Percentiles rank a stretch among this genome's conserved stretches.
phyloP scores from a whole-genome alignment of 2,113 vertebrate genomes.

The Patagioenas fasciata region DNA sequence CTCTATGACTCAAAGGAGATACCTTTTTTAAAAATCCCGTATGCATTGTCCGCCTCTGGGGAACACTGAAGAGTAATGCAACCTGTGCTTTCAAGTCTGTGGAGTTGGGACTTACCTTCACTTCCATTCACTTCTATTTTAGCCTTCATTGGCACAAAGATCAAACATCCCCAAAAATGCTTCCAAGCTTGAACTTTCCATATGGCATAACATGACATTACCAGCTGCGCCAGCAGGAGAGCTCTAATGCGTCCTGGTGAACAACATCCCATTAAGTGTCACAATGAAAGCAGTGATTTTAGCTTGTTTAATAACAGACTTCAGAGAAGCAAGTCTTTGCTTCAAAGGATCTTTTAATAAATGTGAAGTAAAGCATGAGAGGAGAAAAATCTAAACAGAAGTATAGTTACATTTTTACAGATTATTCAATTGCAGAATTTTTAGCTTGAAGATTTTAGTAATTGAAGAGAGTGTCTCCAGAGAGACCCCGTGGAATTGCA shows the following conservation, averaged over 20 bases:
- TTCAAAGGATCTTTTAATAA: conserved; percentile 14
- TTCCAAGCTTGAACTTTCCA: conserved; percentile 15
- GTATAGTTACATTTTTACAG: neutral
- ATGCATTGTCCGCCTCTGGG: neutral
- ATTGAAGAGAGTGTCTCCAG: neutral
- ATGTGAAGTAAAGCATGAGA: neutral
- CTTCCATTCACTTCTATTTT: neutral
- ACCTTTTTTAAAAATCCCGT: neutral
- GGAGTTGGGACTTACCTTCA: neutral
- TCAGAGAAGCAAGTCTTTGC: neutral
- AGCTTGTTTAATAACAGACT: neutral
- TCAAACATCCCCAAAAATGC: neutral
- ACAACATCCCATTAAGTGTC: conserved; percentile 35
- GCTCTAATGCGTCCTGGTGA: conserved; percentile 29
- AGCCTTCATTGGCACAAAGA: neutral
- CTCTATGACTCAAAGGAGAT: neutral
- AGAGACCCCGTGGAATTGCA: neutral
- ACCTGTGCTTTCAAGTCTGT: neutral
- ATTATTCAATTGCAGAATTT: neutral
- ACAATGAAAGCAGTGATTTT: conserved; percentile 34
- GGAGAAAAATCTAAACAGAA: neutral
- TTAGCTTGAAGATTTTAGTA: neutral
- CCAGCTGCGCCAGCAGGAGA: neutral
- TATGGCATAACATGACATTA: neutral
- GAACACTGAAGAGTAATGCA: neutral